Conservation (phyloP, 1,140 invertebrate species). For the Euglossa dilemma region DNA sequence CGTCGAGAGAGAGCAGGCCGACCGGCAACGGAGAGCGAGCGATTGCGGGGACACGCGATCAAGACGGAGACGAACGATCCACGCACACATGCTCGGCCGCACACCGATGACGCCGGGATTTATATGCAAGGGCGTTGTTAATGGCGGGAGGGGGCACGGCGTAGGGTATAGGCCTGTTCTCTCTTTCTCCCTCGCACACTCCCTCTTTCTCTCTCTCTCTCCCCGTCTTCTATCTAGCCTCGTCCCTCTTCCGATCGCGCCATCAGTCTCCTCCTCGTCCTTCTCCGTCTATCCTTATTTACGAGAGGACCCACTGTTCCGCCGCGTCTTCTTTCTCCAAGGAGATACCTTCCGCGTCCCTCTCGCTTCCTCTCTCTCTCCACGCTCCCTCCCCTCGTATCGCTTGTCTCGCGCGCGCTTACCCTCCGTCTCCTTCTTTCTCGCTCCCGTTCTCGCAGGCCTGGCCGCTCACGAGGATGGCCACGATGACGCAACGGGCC, state of each 20-base stretch:
- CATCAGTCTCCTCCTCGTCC: slow-evolving; percentile 29
- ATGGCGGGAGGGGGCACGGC: slow-evolving; percentile 74
- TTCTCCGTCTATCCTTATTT: slow-evolving; percentile 56
- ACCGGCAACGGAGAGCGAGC: slow-evolving; percentile 34
- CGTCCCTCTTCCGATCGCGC: slow-evolving; percentile 29
- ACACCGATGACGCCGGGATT: slow-evolving; percentile 74
- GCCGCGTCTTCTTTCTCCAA: slow-evolving; percentile 45
- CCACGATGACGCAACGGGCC: slow-evolving; percentile 67
- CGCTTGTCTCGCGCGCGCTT: slow-evolving; percentile 3
- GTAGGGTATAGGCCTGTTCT: slow-evolving; percentile 56
- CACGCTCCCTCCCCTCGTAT: no score
- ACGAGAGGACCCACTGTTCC: slow-evolving; percentile 13
- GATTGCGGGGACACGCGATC: slow-evolving; percentile 49
- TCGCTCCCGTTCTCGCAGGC: slow-evolving; percentile 8
- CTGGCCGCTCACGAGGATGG: slow-evolving; percentile 62
- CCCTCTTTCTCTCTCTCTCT: slow-evolving; percentile 26
- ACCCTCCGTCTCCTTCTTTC: background rate
- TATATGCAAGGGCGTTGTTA: slow-evolving; percentile 83
- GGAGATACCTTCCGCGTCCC: slow-evolving; percentile 40
- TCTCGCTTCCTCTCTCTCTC: slow-evolving; percentile 43
- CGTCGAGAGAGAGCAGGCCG: slow-evolving; percentile 52
- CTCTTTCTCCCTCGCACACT: slow-evolving; percentile 53
- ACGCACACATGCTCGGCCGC: slow-evolving; percentile 42
- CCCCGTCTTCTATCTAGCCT: background rate
- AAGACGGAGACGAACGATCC: slow-evolving; percentile 73